Base-by-base conservation (phyloP, 2,888 invertebrate genomes). In the Pyrrhia umbra region DNA sequence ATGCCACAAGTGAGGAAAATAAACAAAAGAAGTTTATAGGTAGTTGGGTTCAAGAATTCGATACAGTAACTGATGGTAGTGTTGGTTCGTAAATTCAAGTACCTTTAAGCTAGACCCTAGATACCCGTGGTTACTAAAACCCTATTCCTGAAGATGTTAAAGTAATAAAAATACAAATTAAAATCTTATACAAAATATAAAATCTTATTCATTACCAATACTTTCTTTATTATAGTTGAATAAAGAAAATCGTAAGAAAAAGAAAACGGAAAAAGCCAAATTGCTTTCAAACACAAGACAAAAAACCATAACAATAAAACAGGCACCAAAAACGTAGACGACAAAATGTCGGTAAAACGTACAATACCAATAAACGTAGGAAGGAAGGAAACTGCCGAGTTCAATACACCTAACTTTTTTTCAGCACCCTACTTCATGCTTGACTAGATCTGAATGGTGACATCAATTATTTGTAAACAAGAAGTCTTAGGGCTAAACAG, bases 331-430 rank as follows among this genome's bases (percentile, higher is more conserved):
- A 15, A 42, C 5, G 0, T 16, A 2, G 8, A 42, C 20, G 37
- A 62, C 23, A 43, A 50, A 39, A 42, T 30, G 6, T 6, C 5
- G 15, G 49, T 18, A 71, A 63, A 18, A 9, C 5, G 1, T 2
- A 64, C 54, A 63, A 74, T 46, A 68, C 39, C 2, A 4, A 1
- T 43, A 47, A 61, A 40, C 6, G 0, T 6, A 37, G 54, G 52
- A 68, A 74, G 70, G 76, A 70, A 71, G 76, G 76, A 71, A 72
- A 25, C 30, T 18, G 18, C 2, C 5, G 46, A 67, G 68, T 73
- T 67, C 68, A 77, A 62, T 42, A 73, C 49, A 20, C 68, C 8
- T 16, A 0, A 27, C 1, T 55, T 71, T 68, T n/a, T 71, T 77
- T 46, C 15, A 18, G 42, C 42, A 30, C 15, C 10, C 18, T 6